Evolutionary conservation across 2,888 invertebrate species (phyloP).

Genomic region (Agelastica alni): DNA sequence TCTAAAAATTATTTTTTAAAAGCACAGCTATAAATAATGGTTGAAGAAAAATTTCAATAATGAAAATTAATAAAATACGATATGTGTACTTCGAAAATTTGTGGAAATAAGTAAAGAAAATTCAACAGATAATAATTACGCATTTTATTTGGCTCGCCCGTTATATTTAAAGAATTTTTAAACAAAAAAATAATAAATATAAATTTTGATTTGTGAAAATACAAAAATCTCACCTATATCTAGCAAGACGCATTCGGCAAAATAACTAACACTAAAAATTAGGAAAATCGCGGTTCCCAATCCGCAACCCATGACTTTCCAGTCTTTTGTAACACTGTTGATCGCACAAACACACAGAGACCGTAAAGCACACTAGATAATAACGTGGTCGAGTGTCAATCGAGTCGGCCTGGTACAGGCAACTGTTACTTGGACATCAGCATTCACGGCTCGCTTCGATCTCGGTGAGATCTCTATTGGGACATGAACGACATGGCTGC

Average conservation of each 20-base stretch:
- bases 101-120: too few relatives aligned
- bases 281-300: slow-evolving; percentile 47
- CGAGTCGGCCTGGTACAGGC: slow-evolving; percentile 36
- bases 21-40: too few relatives aligned
- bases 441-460: slow-evolving; percentile 31
- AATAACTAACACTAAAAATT: slow-evolving; percentile 50
- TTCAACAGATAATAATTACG: too few relatives aligned
- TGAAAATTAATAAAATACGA: too few relatives aligned
- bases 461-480: slow-evolving; percentile 37
- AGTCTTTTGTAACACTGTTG: too few relatives aligned
- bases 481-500: slow-evolving; percentile 37
- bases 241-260: slow-evolving; percentile 57
- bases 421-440: slow-evolving; percentile 38
- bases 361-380: slow-evolving; percentile 8
- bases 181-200: neutral
- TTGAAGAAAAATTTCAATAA: too few relatives aligned
- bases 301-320: slow-evolving; percentile 37
- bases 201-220: neutral
- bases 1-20: too few relatives aligned
- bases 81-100: too few relatives aligned
- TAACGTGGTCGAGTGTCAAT: slow-evolving; percentile 18
- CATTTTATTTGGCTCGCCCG: too few relatives aligned
- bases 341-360: too few relatives aligned
- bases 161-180: neutral
- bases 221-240: slow-evolving; percentile 58